Conservation (phyloP, 2,888 invertebrate species). For the Portevinia maculata region DNA sequence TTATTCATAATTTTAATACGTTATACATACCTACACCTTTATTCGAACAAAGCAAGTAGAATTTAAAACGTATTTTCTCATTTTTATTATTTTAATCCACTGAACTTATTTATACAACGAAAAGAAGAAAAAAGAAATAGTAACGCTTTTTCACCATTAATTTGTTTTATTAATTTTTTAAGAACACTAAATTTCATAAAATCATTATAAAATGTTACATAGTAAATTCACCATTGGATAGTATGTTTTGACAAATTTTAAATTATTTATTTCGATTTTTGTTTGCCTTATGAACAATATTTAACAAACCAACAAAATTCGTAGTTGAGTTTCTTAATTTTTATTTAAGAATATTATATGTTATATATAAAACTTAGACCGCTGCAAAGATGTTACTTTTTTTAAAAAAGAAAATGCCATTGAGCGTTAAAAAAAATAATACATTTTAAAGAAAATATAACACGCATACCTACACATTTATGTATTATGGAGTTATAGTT, state of each 20-base stretch:
- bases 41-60: conserved; percentile 58
- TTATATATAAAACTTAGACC: conserved; percentile 8
- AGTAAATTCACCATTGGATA: conserved; percentile 23
- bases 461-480: conserved; percentile 54
- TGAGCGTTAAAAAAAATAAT: conserved; percentile 6
- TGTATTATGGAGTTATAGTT: conserved; percentile 60
- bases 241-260: conserved; percentile 32
- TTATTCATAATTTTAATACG: conserved; percentile 17
- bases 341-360: conserved; percentile 32
- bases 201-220: conserved; percentile 45
- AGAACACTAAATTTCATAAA: conserved; percentile 40
- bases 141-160: conserved; percentile 16
- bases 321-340: conserved; percentile 47
- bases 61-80: conserved; percentile 36
- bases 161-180: conserved; percentile 39
- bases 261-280: conserved; percentile 59
- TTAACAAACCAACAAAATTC: conserved; percentile 6
- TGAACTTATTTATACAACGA: conserved; percentile 37
- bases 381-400: conserved; percentile 17
- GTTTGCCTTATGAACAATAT: conserved; percentile 27
- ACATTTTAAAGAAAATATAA: conserved; percentile 45
- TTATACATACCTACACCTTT: conserved; percentile 16
- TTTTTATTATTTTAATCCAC: conserved; percentile 42
- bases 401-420: conserved; percentile 10
- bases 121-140: conserved; percentile 3